Percentiles rank a stretch among this genome's conserved stretches.
Conservation (phyloP, 2,888 invertebrate species). For the Drosophila longiperda region DNA sequence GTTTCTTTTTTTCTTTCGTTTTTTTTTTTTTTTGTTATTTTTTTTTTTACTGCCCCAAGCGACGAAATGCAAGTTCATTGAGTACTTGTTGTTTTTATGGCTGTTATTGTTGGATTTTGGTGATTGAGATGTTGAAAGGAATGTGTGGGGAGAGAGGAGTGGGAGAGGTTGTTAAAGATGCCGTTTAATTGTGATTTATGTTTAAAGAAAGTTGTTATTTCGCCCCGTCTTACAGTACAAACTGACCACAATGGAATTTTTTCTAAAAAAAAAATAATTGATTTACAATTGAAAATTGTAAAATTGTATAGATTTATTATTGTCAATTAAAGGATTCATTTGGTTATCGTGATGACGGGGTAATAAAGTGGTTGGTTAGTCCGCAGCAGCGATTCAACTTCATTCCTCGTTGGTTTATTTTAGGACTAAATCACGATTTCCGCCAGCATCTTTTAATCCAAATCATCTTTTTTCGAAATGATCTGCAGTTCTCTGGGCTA, state of each 20-base stretch:
- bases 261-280: not conserved
- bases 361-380: constrained; percentile 40
- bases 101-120: constrained; percentile 13
- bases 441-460: constrained; percentile 34
- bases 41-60: constrained; percentile 18
- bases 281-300: constrained; percentile 10
- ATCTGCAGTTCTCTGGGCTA: constrained; percentile 32
- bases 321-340: constrained; percentile 2
- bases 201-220: constrained; percentile 46
- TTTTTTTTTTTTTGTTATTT: constrained; percentile 2
- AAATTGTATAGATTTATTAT: constrained; percentile 1
- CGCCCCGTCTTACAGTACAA: not conserved
- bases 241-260: not conserved
- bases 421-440: constrained; percentile 65
- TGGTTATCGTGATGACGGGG: constrained; percentile 33
- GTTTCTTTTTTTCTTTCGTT: constrained; percentile 10
- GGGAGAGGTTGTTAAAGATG: constrained; percentile 11
- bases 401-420: constrained; percentile 42
- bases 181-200: constrained; percentile 73
- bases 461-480: constrained; percentile 47
- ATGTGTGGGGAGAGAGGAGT: constrained; percentile 14
- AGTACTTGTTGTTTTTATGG: constrained; percentile 29
- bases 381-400: constrained; percentile 15
- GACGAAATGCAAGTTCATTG: constrained; percentile 63
- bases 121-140: constrained; percentile 49